These are phyloP conservation scores for Astropecten irregularis DNA, from an alignment of 53 echinoderm and acorn worm genomes.

Conservation along the genomic window DNA sequence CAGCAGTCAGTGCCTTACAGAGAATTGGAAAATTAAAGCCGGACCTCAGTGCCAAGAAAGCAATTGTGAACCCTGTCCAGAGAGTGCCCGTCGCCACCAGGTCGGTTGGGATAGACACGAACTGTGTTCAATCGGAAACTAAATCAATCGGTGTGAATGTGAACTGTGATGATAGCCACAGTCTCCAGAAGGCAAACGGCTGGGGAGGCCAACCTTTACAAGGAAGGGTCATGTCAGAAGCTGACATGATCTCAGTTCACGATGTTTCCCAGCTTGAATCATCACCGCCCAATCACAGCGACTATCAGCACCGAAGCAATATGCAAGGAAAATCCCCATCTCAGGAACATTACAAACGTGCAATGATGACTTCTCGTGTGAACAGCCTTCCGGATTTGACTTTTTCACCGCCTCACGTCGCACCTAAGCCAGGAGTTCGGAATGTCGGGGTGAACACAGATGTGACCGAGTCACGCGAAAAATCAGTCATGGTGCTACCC, in stretches of 20 bases:
- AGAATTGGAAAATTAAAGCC: constrained; percentile 44
- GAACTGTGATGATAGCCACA: constrained; percentile 1
- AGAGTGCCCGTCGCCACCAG: constrained; percentile 57
- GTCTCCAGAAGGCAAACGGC: not conserved
- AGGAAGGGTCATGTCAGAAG: constrained; percentile 6
- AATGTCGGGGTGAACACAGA: constrained; percentile 45
- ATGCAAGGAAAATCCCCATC: constrained; percentile 26
- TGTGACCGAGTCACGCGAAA: constrained; percentile 10
- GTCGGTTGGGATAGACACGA: constrained; percentile 75
- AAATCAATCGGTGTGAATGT: constrained; percentile 78
- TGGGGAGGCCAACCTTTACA: constrained; percentile 13
- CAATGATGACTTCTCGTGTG: constrained; percentile 24
- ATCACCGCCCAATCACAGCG: not conserved
- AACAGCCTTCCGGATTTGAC: constrained; percentile 45
- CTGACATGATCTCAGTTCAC: not conserved
- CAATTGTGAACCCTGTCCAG: constrained; percentile 75
- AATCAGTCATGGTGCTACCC: constrained; percentile 39
- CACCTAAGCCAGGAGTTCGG: constrained; percentile 28
- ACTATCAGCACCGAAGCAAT: not conserved
- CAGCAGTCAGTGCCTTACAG: constrained; percentile 60
- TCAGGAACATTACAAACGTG: constrained; percentile 51
- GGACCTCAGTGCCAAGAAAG: constrained; percentile 64
- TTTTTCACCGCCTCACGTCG: constrained; percentile 12
- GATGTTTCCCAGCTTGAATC: constrained; percentile 25
- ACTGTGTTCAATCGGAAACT: constrained; percentile 58